Conservation (phyloP, 1,140 invertebrate species). For the Apis dorsata region DNA sequence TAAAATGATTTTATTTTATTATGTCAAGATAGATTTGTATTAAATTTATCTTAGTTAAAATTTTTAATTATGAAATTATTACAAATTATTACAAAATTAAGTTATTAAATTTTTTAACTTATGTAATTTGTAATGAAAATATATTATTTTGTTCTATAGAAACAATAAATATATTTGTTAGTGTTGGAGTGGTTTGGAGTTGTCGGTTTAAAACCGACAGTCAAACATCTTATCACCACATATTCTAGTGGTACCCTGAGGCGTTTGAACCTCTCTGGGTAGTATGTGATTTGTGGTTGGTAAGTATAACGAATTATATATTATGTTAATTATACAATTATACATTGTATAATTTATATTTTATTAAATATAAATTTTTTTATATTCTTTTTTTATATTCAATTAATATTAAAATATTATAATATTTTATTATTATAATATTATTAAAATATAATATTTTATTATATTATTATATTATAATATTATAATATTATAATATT, state of each 20-base stretch:
- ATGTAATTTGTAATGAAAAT: conserved; percentile 8
- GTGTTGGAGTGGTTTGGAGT: conserved; percentile 74
- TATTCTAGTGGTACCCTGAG: conserved; percentile 73
- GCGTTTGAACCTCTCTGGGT: conserved; percentile 76
- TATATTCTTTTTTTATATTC: neutral
- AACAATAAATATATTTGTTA: conserved; percentile 72
- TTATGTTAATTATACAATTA: neutral
- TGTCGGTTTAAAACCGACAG: conserved; percentile 70
- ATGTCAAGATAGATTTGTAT: neutral
- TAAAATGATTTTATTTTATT: conserved; percentile 4
- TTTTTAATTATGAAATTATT: neutral
- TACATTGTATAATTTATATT: conserved; percentile 9
- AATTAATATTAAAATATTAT: neutral
- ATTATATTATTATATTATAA: too few relatives aligned
- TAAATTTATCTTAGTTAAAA: neutral
- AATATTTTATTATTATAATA: neutral
- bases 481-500: too few relatives aligned
- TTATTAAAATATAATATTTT: too few relatives aligned
- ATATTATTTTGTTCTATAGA: conserved; percentile 38
- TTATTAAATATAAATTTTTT: neutral
- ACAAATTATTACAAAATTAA: neutral
- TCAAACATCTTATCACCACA: conserved; percentile 71
- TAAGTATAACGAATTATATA: conserved; percentile 64
- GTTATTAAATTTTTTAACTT: neutral
- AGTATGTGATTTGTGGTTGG: conserved; percentile 81